Evolutionary conservation across 2,888 invertebrate species (phyloP).

Genomic region (Lottia gigantea): DNA sequence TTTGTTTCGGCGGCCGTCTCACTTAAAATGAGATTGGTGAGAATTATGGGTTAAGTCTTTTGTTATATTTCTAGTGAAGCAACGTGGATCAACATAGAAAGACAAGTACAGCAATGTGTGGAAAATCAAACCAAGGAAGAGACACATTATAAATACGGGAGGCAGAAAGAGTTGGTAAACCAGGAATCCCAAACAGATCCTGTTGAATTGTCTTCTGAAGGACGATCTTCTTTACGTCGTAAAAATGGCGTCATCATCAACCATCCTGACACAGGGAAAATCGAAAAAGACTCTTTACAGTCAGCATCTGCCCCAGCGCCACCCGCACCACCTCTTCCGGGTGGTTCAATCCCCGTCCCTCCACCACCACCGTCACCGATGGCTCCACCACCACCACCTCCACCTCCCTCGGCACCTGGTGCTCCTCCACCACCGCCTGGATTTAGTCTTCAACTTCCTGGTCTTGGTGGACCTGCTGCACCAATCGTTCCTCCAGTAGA

Average conservation of each 20-base stretch:
- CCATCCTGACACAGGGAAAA: not conserved
- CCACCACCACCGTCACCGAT: slow-evolving; percentile 25
- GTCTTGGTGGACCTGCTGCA: slow-evolving; percentile 27
- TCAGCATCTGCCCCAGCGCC: slow-evolving; percentile 30
- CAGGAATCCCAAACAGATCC: not conserved
- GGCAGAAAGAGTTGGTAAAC: not conserved
- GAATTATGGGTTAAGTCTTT: no score
- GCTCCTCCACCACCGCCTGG: slow-evolving; percentile 37
- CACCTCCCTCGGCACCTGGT: slow-evolving; percentile 27
- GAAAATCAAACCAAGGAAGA: slow-evolving; percentile 18
- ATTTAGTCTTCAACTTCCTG: slow-evolving; percentile 23
- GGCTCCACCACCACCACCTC: slow-evolving; percentile 27
- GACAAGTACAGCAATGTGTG: slow-evolving; percentile 45
- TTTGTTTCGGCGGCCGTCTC: no score
- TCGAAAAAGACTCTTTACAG: slow-evolving; percentile 19
- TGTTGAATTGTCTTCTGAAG: not conserved
- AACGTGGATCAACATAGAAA: slow-evolving; percentile 54
- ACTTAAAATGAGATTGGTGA: no score
- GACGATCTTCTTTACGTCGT: not conserved
- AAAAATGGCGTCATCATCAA: not conserved
- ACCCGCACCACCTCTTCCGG: slow-evolving; percentile 26
- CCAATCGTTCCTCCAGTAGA: slow-evolving; percentile 30
- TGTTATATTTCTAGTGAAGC: slow-evolving; percentile 43
- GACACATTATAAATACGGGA: not conserved
- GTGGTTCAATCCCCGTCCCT: slow-evolving; percentile 20